phyloP scores from a whole-genome alignment of 2,888 invertebrate genomes.

The Trichacis sp. region DNA sequence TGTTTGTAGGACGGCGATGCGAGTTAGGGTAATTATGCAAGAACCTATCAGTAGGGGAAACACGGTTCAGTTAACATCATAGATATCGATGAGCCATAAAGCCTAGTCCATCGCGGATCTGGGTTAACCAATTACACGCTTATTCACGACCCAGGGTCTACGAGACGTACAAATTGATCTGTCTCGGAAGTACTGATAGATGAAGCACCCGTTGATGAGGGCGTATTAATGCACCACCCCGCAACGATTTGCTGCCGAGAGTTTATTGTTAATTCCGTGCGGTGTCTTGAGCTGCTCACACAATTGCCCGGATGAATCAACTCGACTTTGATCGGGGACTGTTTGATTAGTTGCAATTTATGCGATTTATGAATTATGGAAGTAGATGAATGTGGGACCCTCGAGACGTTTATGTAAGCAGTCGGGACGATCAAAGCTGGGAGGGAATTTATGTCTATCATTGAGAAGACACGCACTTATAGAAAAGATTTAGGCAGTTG shows the following conservation, averaged over 20 bases:
- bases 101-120: slow-evolving; percentile 49
- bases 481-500: too few species aligned
- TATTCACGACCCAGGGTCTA: slow-evolving; percentile 60
- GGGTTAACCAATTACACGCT: slow-evolving; percentile 62
- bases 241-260: too few species aligned
- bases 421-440: slow-evolving; percentile 42
- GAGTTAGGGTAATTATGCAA: slow-evolving; percentile 59
- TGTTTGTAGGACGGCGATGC: slow-evolving; percentile 57
- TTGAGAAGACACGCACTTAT: slow-evolving; percentile 37
- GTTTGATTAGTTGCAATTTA: neutral
- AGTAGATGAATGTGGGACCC: slow-evolving; percentile 2
- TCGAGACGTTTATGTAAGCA: slow-evolving; percentile 46
- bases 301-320: neutral
- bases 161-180: slow-evolving; percentile 63
- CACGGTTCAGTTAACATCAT: slow-evolving; percentile 60
- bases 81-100: slow-evolving; percentile 58
- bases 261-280: neutral
- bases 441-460: slow-evolving; percentile 56
- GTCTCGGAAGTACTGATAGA: slow-evolving; percentile 50
- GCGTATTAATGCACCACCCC: slow-evolving; percentile 6
- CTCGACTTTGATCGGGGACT: neutral
- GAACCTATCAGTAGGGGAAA: slow-evolving; percentile 55
- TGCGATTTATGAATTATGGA: neutral
- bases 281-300: neutral
- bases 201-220: slow-evolving; percentile 13